These are phyloP conservation scores for Ophonus ardosiacus DNA, from an alignment of 2,888 invertebrate genomes.

Conservation along the genomic window DNA sequence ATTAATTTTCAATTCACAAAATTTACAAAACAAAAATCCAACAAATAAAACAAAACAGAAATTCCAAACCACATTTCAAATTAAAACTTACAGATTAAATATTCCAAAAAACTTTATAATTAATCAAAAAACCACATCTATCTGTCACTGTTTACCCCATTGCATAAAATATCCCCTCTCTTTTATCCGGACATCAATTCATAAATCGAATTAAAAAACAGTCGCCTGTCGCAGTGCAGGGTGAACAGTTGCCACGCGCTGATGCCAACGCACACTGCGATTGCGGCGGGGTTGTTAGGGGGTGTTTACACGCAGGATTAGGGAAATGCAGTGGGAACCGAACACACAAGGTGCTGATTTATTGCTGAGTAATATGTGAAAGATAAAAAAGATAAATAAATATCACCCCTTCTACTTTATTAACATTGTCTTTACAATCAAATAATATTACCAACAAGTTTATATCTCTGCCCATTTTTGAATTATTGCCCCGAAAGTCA, in stretches of 20 bases:
- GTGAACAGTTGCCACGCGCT: not conserved
- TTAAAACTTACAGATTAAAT: not conserved
- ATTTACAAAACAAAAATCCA: not conserved
- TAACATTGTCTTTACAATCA: too few relatives aligned
- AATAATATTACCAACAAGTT: too few relatives aligned
- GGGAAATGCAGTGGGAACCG: conserved; percentile 41
- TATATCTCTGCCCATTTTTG: too few relatives aligned
- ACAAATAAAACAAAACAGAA: not conserved
- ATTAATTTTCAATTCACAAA: not conserved
- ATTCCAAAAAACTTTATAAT: not conserved
- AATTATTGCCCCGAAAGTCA: too few relatives aligned
- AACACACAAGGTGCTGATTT: not conserved
- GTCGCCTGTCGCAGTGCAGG: not conserved
- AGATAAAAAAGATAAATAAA: not conserved
- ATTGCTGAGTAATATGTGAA: not conserved
- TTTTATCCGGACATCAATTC: conserved; percentile 9
- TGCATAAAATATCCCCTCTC: not conserved
- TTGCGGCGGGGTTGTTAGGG: not conserved
- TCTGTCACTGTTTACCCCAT: not conserved
- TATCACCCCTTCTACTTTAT: not conserved
- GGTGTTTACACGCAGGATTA: conserved; percentile 37
- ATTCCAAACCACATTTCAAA: not conserved
- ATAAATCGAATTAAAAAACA: conserved; percentile 25
- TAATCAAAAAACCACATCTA: not conserved
- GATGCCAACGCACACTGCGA: not conserved